Evolutionary conservation across 2,113 vertebrate genomes (phyloP).

Genomic region (Capreolus pygargus): DNA sequence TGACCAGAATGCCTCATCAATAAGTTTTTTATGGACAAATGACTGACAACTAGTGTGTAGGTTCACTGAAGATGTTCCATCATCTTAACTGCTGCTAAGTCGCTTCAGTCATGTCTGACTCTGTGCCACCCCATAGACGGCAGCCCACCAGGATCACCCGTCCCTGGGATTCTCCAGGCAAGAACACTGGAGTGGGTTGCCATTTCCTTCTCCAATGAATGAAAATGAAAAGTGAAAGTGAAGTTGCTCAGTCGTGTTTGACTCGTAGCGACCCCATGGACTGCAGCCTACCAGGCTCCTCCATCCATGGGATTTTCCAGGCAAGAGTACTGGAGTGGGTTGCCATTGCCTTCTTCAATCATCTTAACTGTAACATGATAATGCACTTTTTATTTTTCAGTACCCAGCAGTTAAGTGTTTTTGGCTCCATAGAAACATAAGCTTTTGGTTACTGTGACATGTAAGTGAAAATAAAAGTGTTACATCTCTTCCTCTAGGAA

Average conservation of each 20-base stretch:
- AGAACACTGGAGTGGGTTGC: no score
- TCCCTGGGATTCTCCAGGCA: no score
- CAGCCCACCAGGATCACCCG: no score
- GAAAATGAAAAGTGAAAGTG: no score
- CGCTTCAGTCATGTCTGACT: no score
- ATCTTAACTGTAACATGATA: background rate
- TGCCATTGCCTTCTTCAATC: background rate
- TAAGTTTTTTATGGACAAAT: background rate
- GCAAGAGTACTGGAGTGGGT: no score
- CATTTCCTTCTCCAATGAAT: no score
- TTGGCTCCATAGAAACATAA: conserved; percentile 18
- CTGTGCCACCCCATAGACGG: no score
- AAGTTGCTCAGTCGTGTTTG: no score
- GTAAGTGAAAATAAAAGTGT: conserved; percentile 8
- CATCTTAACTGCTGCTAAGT: background rate
- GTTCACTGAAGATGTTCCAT: background rate
- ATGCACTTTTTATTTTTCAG: conserved; percentile 6
- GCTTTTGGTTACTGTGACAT: conserved; percentile 14
- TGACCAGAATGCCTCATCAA: background rate
- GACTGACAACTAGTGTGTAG: background rate
- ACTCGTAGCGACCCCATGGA: no score
- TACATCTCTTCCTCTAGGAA: background rate
- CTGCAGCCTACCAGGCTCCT: no score
- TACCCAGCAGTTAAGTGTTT: background rate
- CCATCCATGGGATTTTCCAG: no score